These are phyloP conservation scores for Rhagonycha lutea DNA, from an alignment of 2,888 invertebrate genomes.

Conservation along the genomic window DNA sequence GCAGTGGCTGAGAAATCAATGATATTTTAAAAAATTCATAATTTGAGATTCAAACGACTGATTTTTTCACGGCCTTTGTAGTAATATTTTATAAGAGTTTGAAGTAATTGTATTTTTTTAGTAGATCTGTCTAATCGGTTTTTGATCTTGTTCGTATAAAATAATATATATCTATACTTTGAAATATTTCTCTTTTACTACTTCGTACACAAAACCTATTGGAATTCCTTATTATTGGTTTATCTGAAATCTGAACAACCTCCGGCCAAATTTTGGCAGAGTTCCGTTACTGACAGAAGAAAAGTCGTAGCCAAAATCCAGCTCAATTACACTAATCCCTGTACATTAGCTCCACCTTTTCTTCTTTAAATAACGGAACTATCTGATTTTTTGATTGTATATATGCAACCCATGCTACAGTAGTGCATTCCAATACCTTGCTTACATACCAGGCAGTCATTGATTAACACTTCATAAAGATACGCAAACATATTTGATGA, in stretches of 20 bases:
- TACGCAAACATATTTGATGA: neutral
- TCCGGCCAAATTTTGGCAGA: no score
- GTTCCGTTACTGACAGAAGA: no score
- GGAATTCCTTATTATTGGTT: no score
- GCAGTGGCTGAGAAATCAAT: slow-evolving; percentile 13
- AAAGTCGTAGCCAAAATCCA: no score
- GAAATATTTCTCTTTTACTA: neutral
- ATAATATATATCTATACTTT: neutral
- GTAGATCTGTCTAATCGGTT: neutral
- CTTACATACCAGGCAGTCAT: neutral
- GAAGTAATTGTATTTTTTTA: neutral
- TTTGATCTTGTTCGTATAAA: neutral
- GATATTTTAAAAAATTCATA: slow-evolving; percentile 1
- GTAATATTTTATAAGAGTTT: slow-evolving; percentile 1
- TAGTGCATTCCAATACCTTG: neutral
- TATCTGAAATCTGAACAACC: no score
- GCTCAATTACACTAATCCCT: no score
- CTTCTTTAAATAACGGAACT: no score
- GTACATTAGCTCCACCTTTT: no score
- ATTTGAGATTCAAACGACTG: slow-evolving; percentile 11
- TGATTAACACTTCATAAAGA: neutral
- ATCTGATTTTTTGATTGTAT: no score
- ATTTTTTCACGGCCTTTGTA: slow-evolving; percentile 12
- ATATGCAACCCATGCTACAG: neutral
- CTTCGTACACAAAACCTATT: neutral